Base-by-base conservation (phyloP, 2,113 vertebrate species). In the Chionodraco myersi region DNA sequence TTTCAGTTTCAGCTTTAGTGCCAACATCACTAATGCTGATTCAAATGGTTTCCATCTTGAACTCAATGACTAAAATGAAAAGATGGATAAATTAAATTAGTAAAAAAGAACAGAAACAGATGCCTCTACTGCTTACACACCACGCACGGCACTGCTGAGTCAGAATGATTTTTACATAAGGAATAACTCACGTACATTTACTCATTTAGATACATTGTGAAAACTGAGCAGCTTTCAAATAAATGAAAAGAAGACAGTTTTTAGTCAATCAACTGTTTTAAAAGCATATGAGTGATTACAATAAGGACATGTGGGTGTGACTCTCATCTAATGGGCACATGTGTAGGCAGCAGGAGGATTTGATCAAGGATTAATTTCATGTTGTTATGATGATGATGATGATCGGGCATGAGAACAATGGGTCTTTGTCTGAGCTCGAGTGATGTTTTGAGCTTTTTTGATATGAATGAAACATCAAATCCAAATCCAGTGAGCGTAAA, bases 271-370 rank as follows among this genome's bases (percentile, higher is more conserved):
- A 53, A 47, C 59, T 45, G 56, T 15, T 76, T 86, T 68, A 74
- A 54, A 65, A 8, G 66, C 15, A 30, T 59, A 69, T 82, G 52
- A 67, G 66, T 82, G 82, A 76, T 89, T 83, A 76, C 79, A 86
- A 79, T 23, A 57, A 67, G 60, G 21, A 75, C 80, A 52, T 54
- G 80, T 52, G 52, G 73, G 73, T 56, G 58, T 48, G 2, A 12
- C 26, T 45, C 34, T 63, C 10, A 41, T 15, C 75, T 75, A 80
- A 62, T 30, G 49, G 57, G 44, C 44, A 62, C 58, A 68, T 51
- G 66, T 44, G 56, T 67, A 61, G 83, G 80, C 81, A 48, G 63
- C 64, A 52, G 51, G 34, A 76, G 80, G 89, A 91, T 91, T 93
- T 85, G 76, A 72, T 67, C 45, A n/a, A 5, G 80, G 90, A 90